Conservation (phyloP, 2,113 vertebrate species). For the Vidua chalybeata region DNA sequence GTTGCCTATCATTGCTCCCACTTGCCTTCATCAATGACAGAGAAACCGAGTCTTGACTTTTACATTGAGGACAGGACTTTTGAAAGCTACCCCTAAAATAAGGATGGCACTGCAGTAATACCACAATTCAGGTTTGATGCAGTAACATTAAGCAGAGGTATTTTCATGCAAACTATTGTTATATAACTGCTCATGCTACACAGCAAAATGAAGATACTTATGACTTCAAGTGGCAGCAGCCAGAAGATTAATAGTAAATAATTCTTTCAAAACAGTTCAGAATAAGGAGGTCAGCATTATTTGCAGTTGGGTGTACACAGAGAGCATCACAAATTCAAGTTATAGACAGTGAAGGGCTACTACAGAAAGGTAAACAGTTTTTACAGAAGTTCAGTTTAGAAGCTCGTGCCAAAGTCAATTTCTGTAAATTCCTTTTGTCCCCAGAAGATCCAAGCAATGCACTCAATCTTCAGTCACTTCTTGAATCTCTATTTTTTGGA, state of each 20-base stretch:
- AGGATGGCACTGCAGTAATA: background rate
- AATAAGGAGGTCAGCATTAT: background rate
- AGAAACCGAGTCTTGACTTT: background rate
- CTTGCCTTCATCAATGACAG: background rate
- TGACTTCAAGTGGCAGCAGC: background rate
- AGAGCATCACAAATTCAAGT: background rate
- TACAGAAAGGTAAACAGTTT: background rate
- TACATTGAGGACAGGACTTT: background rate
- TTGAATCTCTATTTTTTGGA: background rate
- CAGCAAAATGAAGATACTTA: background rate
- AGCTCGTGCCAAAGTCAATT: background rate
- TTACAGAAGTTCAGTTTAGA: background rate
- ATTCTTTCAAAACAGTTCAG: background rate
- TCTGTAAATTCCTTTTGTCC: background rate
- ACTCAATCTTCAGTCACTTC: background rate
- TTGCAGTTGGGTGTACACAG: fast-evolving
- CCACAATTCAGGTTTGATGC: background rate
- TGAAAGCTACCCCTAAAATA: background rate
- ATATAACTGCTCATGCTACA: background rate
- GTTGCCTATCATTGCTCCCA: background rate
- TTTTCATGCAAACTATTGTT: background rate
- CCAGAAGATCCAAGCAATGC: background rate
- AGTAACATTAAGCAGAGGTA: background rate
- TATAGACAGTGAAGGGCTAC: background rate
- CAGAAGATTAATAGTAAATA: background rate